Conservation (phyloP, 1,140 invertebrate genomes). For the Sinella curviseta region DNA sequence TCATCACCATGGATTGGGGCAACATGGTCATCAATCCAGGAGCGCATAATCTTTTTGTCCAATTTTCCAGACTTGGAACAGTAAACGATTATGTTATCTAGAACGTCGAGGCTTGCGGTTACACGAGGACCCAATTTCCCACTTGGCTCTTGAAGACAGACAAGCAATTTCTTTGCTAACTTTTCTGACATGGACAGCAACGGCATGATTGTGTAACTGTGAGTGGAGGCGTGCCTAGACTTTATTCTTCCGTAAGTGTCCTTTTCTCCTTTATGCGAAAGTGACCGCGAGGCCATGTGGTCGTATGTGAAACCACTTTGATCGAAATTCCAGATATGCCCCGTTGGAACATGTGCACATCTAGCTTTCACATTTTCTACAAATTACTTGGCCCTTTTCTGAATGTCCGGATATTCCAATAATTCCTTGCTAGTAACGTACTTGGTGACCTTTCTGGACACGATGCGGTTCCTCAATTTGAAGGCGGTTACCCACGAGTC, state of each 20-base stretch:
- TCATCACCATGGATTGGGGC: neutral
- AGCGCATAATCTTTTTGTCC: neutral
- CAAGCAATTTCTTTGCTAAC: slow-evolving; percentile 2
- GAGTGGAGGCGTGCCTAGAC: neutral
- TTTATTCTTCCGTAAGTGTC: neutral
- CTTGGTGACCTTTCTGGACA: neutral
- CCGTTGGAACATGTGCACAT: neutral
- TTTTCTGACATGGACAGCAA: slow-evolving; percentile 16
- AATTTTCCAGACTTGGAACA: neutral
- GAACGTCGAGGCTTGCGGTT: neutral
- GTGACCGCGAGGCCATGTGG: neutral
- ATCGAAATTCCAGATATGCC: neutral
- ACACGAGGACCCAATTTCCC: slow-evolving; percentile 23
- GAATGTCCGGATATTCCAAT: neutral
- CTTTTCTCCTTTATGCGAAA: slow-evolving; percentile 7
- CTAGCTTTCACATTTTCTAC: neutral
- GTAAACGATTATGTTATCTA: neutral
- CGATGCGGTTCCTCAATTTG: neutral
- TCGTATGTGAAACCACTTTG: slow-evolving; percentile 2
- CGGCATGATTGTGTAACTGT: slow-evolving; percentile 8
- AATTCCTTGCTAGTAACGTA: neutral
- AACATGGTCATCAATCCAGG: neutral
- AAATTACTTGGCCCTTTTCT: neutral
- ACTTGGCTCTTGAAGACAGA: slow-evolving; percentile 20
- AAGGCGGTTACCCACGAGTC: neutral